Percentiles rank a stretch among this genome's conserved stretches.
phyloP scores from a whole-genome alignment of 2,797 vertebrate species.

The Phalanger gymnotis region DNA sequence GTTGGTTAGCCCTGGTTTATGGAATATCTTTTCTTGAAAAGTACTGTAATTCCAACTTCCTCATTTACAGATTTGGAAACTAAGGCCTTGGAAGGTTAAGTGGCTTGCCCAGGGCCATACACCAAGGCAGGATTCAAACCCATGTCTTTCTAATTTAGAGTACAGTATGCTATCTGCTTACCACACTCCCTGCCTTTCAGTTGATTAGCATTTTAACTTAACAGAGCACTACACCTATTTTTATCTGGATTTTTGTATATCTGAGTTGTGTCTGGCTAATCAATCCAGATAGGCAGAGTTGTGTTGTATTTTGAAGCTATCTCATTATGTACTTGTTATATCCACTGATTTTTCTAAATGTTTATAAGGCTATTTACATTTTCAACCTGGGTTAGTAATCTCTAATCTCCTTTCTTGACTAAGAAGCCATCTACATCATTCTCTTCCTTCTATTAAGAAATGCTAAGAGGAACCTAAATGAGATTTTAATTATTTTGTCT shows the following conservation, averaged over 20 bases:
- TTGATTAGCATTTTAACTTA: background rate
- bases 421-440: slow-evolving; percentile 4
- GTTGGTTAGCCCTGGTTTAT: background rate
- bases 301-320: slow-evolving; percentile 9
- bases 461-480: slow-evolving; percentile 1
- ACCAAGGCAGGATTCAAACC: background rate
- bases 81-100: slow-evolving; percentile 1
- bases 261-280: background rate
- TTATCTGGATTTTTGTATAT: background rate
- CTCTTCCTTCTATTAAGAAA: slow-evolving; percentile 1
- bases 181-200: background rate
- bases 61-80: slow-evolving; percentile 16
- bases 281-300: background rate
- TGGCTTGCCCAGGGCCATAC: background rate
- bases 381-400: background rate
- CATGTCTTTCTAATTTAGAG: background rate
- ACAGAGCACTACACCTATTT: background rate
- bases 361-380: background rate
- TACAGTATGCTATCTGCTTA: background rate
- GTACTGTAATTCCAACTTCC: background rate
- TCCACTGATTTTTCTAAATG: background rate
- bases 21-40: background rate
- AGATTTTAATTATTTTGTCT: slow-evolving; percentile 27
- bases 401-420: background rate
- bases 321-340: background rate